phyloP scores from a whole-genome alignment of 1,140 invertebrate genomes.

The Linepithema humile region DNA sequence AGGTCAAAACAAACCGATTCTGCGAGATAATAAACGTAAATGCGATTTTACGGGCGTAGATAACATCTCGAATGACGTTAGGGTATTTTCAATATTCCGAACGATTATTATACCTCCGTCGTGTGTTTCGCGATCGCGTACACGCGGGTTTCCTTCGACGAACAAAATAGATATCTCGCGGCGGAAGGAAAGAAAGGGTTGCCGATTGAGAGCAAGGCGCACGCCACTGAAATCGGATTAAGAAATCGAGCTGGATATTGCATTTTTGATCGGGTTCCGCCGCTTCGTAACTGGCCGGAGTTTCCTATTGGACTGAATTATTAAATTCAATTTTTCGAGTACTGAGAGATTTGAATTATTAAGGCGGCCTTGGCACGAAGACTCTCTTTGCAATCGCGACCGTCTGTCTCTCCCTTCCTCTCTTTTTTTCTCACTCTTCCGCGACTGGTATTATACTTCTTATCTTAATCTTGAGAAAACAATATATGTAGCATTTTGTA shows the following conservation, averaged over 20 bases:
- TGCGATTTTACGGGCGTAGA: conserved; percentile 30
- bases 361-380: conserved; percentile 74
- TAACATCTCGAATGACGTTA: not conserved
- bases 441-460: not conserved
- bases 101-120: not conserved
- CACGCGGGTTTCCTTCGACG: conserved; percentile 4
- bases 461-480: not conserved
- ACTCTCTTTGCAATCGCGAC: conserved; percentile 79
- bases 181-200: conserved; percentile 16
- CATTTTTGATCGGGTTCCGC: conserved; percentile 81
- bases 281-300: conserved; percentile 70
- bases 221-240: conserved; percentile 81
- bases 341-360: conserved; percentile 84
- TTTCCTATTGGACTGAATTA: conserved; percentile 84
- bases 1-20: not conserved
- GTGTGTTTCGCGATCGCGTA: conserved; percentile 9
- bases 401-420: conserved; percentile 43
- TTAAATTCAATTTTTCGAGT: conserved; percentile 85
- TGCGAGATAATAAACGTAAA: conserved; percentile 2
- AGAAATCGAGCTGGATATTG: conserved; percentile 83
- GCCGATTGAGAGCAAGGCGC: conserved; percentile 65
- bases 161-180: not conserved
- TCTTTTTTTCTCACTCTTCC: conserved; percentile 36
- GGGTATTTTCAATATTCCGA: not conserved
- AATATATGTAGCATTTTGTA: conserved; percentile 12